Conservation (phyloP, 2,797 vertebrate species). For the Hapalemur alaotrensis region DNA sequence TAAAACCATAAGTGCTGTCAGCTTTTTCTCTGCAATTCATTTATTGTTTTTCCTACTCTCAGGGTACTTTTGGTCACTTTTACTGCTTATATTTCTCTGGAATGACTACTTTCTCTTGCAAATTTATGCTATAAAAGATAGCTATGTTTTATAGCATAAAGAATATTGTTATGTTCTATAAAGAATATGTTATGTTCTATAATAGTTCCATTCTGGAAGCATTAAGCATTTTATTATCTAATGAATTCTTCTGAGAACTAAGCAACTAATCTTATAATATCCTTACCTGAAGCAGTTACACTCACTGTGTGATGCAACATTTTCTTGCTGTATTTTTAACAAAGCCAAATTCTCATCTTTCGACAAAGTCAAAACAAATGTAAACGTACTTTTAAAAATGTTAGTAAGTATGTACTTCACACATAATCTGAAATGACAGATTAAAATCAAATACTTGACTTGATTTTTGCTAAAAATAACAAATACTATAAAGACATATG, state of each 20-base stretch:
- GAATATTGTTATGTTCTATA: background rate
- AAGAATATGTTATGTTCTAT: background rate
- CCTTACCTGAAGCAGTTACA: background rate
- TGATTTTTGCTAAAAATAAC: background rate
- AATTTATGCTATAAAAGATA: background rate
- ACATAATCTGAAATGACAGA: background rate
- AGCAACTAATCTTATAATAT: background rate
- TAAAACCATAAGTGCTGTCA: background rate
- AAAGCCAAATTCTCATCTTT: background rate
- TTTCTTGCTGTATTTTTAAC: background rate
- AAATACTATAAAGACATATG: background rate
- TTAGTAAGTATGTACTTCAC: background rate
- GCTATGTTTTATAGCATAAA: no score
- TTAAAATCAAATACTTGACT: background rate
- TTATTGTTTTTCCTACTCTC: background rate
- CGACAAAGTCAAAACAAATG: background rate
- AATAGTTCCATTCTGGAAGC: background rate
- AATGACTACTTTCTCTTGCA: background rate
- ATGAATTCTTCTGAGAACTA: background rate
- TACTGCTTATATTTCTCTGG: background rate
- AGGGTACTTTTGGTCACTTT: background rate
- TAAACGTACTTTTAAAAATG: background rate
- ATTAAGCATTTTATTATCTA: background rate
- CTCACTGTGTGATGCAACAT: background rate
- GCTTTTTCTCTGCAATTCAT: background rate